Evolutionary conservation across 1,140 invertebrate genomes (phyloP).

Genomic region (Sitobion miscanthi): DNA sequence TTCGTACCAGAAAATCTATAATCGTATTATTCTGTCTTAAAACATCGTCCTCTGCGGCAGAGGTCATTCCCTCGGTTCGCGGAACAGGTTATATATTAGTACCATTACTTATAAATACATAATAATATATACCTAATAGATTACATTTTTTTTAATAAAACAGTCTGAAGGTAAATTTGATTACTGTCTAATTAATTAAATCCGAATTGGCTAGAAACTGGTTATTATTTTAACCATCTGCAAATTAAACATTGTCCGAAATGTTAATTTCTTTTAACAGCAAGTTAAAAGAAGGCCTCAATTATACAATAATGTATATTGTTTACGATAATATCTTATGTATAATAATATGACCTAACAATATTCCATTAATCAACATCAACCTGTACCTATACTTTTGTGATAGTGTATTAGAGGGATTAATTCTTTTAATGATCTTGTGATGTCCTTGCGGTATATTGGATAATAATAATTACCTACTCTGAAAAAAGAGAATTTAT

Average conservation of each 20-base stretch:
- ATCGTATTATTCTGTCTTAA: neutral
- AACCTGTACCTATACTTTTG: neutral
- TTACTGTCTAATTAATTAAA: neutral
- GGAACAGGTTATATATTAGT: constrained; percentile 23
- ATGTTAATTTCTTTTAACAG: neutral
- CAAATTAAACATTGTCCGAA: neutral
- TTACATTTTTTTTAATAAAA: neutral
- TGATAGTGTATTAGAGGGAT: neutral
- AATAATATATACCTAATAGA: neutral
- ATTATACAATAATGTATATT: neutral
- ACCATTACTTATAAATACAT: neutral
- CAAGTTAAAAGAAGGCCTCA: neutral
- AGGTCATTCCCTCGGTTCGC: constrained; percentile 29
- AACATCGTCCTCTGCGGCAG: neutral
- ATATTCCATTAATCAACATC: neutral
- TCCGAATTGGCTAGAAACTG: neutral
- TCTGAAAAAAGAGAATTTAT: neutral
- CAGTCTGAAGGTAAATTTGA: neutral
- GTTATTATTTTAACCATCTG: neutral
- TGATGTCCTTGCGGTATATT: neutral
- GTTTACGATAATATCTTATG: neutral
- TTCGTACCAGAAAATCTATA: neutral
- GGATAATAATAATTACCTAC: neutral
- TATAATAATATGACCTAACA: constrained; percentile 5
- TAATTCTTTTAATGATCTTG: neutral